phyloP scores from a whole-genome alignment of 2,797 vertebrate species.

The Leucoraja ocellata region DNA sequence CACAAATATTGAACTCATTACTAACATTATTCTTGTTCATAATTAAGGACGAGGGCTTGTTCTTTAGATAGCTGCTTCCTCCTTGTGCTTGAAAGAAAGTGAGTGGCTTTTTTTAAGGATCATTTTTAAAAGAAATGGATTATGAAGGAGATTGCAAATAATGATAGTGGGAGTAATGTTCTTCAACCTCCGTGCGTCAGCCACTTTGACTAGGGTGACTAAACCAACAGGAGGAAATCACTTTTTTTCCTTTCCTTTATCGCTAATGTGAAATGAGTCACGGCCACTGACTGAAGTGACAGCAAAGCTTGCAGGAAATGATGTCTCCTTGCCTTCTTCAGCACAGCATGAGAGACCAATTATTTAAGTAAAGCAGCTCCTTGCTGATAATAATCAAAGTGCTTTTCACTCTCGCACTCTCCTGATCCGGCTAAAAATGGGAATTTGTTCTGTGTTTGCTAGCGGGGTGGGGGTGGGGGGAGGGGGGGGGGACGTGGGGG shows the following conservation, averaged over 20 bases:
- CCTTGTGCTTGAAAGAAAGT: not conserved
- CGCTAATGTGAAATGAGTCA: not conserved
- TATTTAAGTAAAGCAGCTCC: not conserved
- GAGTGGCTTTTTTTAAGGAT: not conserved
- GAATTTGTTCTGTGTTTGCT: not conserved
- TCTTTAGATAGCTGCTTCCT: not conserved
- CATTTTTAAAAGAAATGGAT: not conserved
- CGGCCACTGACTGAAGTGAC: not conserved
- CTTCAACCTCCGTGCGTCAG: not conserved
- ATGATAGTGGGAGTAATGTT: not conserved
- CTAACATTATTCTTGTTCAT: not conserved
- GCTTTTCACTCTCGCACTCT: not conserved
- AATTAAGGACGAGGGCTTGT: not conserved
- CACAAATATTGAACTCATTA: not conserved
- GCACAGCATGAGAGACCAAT: not conserved
- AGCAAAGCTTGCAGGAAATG: not conserved
- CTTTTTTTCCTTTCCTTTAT: not conserved
- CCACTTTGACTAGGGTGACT: not conserved
- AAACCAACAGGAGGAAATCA: constrained; percentile 15
- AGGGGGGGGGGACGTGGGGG: no score
- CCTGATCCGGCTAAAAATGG: not conserved
- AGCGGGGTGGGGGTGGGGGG: no score
- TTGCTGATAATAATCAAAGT: not conserved
- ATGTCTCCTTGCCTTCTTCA: not conserved
- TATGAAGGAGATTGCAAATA: not conserved